Evolutionary conservation across 2,888 invertebrate genomes (phyloP).

Genomic region (Acleris cristana): DNA sequence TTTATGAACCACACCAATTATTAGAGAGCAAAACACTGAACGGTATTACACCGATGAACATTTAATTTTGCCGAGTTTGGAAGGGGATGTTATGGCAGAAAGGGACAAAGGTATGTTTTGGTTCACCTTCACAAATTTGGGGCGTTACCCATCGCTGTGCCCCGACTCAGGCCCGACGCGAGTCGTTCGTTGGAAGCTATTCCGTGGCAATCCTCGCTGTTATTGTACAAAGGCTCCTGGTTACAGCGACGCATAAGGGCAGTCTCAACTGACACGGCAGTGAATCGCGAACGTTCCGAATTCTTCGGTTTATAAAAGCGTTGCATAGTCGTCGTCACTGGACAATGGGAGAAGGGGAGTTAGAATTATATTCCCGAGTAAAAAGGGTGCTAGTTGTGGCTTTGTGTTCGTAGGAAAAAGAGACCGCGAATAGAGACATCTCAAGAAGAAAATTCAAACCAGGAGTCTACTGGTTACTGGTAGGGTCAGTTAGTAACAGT

Average conservation of each 20-base stretch:
- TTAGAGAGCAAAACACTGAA: constrained; percentile 49
- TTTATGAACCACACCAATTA: constrained; percentile 48
- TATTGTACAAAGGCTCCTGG: constrained; percentile 7
- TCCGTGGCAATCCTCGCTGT: constrained; percentile 9
- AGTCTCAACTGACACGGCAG: constrained; percentile 6
- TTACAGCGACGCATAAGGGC: not conserved
- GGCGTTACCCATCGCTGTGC: constrained; percentile 59
- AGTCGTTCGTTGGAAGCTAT: constrained; percentile 4
- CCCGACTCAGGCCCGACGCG: constrained; percentile 49
- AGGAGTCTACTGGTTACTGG: too few relatives aligned
- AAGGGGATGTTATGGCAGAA: constrained; percentile 58
- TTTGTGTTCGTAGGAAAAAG: constrained; percentile 7
- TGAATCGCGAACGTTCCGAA: not conserved
- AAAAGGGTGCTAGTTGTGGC: constrained; percentile 38
- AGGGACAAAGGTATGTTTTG: constrained; percentile 63
- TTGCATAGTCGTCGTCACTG: constrained; percentile 32
- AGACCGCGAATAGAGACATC: not conserved
- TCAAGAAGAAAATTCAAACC: too few relatives aligned
- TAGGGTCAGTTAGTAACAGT: too few relatives aligned
- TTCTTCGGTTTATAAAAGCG: constrained; percentile 8
- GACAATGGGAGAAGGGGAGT: constrained; percentile 36
- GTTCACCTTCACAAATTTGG: constrained; percentile 56
- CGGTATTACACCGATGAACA: constrained; percentile 55
- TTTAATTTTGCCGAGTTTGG: constrained; percentile 51
- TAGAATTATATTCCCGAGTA: constrained; percentile 32